A percentile compares a stretch with the other conserved stretches of the same genome.
These are phyloP conservation scores for Platycheirus albimanus DNA, from an alignment of 2,888 invertebrate genomes.

Conservation along the genomic window DNA sequence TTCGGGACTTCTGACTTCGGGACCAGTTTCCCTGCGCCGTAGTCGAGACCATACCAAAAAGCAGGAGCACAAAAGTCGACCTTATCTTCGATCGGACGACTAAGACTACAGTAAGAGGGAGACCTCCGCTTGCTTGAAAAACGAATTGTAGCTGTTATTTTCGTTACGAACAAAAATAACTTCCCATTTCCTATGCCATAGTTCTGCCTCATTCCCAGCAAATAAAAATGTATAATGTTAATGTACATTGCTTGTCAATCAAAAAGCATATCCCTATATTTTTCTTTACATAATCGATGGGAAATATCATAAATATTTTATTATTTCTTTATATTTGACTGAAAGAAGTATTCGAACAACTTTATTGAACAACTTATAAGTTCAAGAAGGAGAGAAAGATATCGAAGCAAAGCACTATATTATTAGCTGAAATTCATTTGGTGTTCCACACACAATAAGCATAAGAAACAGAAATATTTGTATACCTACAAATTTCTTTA, in stretches of 20 bases:
- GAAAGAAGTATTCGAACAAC: conserved; percentile 24
- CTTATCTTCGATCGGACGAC: no score
- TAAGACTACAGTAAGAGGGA: no score
- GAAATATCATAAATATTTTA: conserved; percentile 72
- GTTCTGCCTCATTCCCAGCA: not conserved
- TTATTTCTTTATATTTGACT: conserved; percentile 32
- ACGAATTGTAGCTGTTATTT: no score
- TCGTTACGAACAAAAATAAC: no score
- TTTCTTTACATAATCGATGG: conserved; percentile 79
- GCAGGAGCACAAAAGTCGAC: no score
- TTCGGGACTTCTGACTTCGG: no score
- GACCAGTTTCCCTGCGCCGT: no score
- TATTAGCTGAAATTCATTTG: conserved; percentile 24
- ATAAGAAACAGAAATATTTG: conserved; percentile 21
- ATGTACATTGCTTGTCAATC: conserved; percentile 74
- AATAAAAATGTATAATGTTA: not conserved
- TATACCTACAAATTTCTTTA: conserved; percentile 18
- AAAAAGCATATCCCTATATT: conserved; percentile 77
- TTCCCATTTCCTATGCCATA: no score
- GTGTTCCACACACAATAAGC: conserved; percentile 33
- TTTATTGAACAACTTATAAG: conserved; percentile 17
- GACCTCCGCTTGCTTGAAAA: no score
- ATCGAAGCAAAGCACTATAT: not conserved
- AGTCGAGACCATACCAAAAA: no score
- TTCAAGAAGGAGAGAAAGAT: not conserved